Conservation (phyloP, 2,797 vertebrate species). For the Tachyglossus aculeatus region DNA sequence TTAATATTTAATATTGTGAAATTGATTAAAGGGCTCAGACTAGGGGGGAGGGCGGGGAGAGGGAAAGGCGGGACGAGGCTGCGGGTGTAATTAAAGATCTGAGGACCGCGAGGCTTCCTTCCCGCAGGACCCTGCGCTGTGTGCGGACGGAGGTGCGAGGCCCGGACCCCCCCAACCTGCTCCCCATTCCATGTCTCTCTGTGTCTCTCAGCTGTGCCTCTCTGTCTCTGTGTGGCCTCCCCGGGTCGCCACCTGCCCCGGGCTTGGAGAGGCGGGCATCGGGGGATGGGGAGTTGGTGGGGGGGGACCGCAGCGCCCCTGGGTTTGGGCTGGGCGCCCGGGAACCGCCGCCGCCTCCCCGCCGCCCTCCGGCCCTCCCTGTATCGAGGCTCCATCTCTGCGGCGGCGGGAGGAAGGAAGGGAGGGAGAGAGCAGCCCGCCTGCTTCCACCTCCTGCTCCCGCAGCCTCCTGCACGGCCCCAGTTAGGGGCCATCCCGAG, state of each 20-base stretch:
- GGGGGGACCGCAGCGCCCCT: slow-evolving; percentile 46
- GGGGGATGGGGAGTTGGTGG: background rate
- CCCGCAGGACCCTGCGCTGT: slow-evolving; percentile 38
- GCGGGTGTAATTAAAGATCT: slow-evolving; percentile 61
- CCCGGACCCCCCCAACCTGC: background rate
- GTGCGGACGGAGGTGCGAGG: slow-evolving; percentile 14
- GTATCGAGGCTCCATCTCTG: slow-evolving; percentile 19
- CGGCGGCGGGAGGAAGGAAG: slow-evolving; percentile 24
- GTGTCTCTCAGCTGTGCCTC: too few relatives aligned
- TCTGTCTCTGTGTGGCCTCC: too few relatives aligned
- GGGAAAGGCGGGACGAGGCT: slow-evolving; percentile 49
- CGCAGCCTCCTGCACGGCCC: background rate
- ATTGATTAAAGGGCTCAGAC: slow-evolving; percentile 75
- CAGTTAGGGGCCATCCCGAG: background rate
- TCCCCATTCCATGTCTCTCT: too few relatives aligned
- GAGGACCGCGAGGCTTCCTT: slow-evolving; percentile 38
- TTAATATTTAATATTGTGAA: slow-evolving; percentile 80
- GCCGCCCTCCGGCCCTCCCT: slow-evolving; percentile 16
- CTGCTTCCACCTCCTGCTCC: background rate
- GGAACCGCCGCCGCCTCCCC: slow-evolving; percentile 31
- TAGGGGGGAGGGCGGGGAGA: slow-evolving; percentile 42
- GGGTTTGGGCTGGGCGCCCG: slow-evolving; percentile 36
- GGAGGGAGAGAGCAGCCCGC: background rate
- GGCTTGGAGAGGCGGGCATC: background rate
- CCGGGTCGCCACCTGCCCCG: too few relatives aligned